Evolutionary conservation across 1,140 invertebrate genomes (phyloP).

Genomic region (Drosophila cardini): DNA sequence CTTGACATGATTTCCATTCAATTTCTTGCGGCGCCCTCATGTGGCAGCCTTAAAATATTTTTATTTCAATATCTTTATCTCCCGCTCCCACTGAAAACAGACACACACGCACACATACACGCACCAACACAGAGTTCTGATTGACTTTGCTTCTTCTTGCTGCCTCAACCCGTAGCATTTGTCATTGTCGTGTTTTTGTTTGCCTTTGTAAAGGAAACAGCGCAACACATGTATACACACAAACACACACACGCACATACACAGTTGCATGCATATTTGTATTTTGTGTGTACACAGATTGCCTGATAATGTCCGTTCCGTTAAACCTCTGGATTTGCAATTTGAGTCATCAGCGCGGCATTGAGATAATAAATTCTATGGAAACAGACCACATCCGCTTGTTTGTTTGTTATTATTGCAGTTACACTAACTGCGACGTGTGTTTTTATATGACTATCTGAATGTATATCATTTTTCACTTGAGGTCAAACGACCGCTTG

Average conservation of each 20-base stretch:
- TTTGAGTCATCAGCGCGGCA: constrained; percentile 64
- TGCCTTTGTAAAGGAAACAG: constrained; percentile 59
- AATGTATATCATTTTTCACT: not conserved
- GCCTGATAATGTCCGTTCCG: constrained; percentile 61
- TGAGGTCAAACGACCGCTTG: constrained; percentile 1
- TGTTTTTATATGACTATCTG: constrained; percentile 8
- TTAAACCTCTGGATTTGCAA: constrained; percentile 53
- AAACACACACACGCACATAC: constrained; percentile 8
- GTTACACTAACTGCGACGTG: constrained; percentile 17
- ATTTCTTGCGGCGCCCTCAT: constrained; percentile 39
- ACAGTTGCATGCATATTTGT: constrained; percentile 34
- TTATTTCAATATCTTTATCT: constrained; percentile 51
- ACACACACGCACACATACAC: constrained; percentile 24
- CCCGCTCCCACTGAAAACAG: constrained; percentile 29
- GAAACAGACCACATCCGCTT: constrained; percentile 45
- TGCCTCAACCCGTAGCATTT: constrained; percentile 54
- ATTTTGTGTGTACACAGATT: constrained; percentile 49
- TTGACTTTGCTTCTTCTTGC: constrained; percentile 45
- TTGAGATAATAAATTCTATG: constrained; percentile 57
- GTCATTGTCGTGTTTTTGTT: constrained; percentile 50
- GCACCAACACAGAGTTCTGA: constrained; percentile 57
- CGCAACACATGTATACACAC: constrained; percentile 60
- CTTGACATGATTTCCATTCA: constrained; percentile 40
- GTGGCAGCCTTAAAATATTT: constrained; percentile 47
- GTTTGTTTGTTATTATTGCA: constrained; percentile 36